Evolutionary conservation across 2,797 vertebrate species (phyloP), one percentile per base, ranked within the genome.

Genomic region (Pampus argenteus): DNA sequence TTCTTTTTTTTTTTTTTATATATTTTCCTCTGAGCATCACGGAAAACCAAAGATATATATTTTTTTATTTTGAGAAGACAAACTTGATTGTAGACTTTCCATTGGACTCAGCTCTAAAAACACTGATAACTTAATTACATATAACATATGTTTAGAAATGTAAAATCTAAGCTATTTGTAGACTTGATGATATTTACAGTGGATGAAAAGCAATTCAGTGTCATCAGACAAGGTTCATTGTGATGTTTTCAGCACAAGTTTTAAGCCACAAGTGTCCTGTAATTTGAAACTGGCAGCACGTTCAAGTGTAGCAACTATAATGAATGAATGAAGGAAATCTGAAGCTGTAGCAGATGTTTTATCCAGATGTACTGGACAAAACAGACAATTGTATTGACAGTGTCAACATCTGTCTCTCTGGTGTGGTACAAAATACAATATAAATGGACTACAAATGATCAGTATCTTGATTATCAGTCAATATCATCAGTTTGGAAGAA

Each of bases 331-430:
- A 48, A 49, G 29, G 34, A 54, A 42, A 67, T 55, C 47, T 58
- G 34, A 31, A 31, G 22, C 23, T 40, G 20, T 29, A 38, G 38
- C 47, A 49, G 28, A 5, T 31, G 20, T 51, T 66, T 36, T 51
- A 17, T 47, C n/a, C 47, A 36, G 38, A 73, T 67, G 18, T n/a
- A 48, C 65, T 71, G 14, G 49, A 51, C n/a, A n/a, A n/a, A n/a
- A n/a, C n/a, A n/a, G n/a, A 70, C 18, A 54, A 47, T 22, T 49
- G 57, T n/a, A n/a, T n/a, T n/a, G 17, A 22, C 2, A 5, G 17
- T 63, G 17, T 63, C 28, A 29, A 66, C 60, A 65, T 59, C 26
- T 65, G 59, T 4, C 5, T 18, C 20, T 44, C 38, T 26, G 26
- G 17, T 22, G 45, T 40, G 31, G 22, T 51, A 18, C 15, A 26